Evolutionary conservation across 2,113 vertebrate genomes (phyloP).

Genomic region (Sorex araneus): DNA sequence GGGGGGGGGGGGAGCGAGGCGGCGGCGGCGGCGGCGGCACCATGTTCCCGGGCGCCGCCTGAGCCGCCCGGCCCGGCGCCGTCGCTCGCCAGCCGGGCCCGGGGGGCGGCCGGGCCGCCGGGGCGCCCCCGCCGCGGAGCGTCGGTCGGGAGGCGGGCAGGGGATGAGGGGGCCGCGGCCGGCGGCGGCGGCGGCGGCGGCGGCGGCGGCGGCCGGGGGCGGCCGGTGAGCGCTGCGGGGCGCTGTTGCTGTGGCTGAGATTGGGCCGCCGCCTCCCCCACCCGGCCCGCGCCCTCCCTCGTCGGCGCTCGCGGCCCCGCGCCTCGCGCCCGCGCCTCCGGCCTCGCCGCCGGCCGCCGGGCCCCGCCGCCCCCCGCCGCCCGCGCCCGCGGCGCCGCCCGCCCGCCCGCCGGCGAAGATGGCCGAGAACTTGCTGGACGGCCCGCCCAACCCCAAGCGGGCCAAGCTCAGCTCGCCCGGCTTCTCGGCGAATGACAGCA

Average conservation of each 20-base stretch:
- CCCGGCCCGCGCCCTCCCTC: conserved; percentile 77
- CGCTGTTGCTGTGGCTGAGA: conserved; percentile 94
- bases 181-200: conserved; percentile 89
- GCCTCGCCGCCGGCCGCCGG: conserved; percentile 51
- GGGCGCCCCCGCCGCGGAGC: conserved; percentile 81
- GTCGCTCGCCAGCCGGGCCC: conserved; percentile 85
- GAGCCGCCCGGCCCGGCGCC: conserved; percentile 84
- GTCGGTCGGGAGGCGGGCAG: conserved; percentile 83
- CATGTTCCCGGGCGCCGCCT: conserved; percentile 85
- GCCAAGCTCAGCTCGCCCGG: conserved; percentile 97
- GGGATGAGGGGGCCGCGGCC: conserved; percentile 82
- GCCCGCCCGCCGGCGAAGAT: conserved; percentile 88
- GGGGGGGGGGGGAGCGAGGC: conserved; percentile 80
- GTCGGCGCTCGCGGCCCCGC: conserved; percentile 67
- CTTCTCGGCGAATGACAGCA: conserved; percentile 94
- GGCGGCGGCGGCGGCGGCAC: conserved; percentile 84
- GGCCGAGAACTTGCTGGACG: conserved; percentile 97
- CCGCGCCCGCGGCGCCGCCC: conserved; percentile 60
- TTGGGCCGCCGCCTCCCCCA: conserved; percentile 85
- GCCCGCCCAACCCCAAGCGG: conserved; percentile 96
- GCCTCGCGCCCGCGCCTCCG: conserved; percentile 50
- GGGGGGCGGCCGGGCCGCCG: conserved; percentile 47
- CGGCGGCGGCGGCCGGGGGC: conserved; percentile 92
- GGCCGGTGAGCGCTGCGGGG: conserved; percentile 93
- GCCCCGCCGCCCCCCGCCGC: conserved; percentile 57